A percentile compares a stretch with the other conserved stretches of the same genome.
These are phyloP conservation scores for Drosophila lacicola DNA, from an alignment of 2,888 invertebrate species.

Conservation along the genomic window DNA sequence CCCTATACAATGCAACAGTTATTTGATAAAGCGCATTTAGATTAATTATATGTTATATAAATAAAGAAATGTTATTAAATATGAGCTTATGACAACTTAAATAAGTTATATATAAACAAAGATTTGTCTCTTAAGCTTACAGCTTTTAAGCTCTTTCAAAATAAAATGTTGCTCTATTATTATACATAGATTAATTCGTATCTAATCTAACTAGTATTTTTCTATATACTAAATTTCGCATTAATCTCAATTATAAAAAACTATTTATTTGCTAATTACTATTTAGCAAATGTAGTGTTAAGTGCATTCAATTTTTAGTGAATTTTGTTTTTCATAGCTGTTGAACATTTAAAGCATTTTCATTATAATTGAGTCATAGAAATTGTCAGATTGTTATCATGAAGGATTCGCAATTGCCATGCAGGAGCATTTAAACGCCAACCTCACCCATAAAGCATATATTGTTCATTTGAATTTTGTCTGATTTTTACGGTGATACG, in stretches of 20 bases:
- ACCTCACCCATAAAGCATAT: not conserved
- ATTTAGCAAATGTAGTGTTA: no score
- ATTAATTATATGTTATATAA: no score
- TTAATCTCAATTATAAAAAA: no score
- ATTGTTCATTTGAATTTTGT: no score
- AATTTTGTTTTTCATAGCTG: not conserved
- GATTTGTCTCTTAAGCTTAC: not conserved
- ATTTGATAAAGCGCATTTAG: no score
- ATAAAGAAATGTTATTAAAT: no score
- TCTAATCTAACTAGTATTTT: not conserved
- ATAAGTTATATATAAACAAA: not conserved
- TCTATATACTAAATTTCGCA: not conserved
- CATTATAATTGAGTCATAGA: constrained; percentile 6
- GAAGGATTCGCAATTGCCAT: not conserved
- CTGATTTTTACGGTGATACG: no score
- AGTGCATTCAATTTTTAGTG: not conserved
- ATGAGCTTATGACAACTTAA: no score
- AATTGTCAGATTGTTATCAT: not conserved
- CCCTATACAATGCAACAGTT: no score
- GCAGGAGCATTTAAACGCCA: constrained; percentile 14
- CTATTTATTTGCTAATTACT: no score
- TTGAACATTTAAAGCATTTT: not conserved
- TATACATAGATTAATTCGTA: not conserved
- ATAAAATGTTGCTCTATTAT: not conserved
- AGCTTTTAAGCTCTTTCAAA: no score